Conservation (phyloP, 1,140 invertebrate genomes). For the Drosophila orosa region DNA sequence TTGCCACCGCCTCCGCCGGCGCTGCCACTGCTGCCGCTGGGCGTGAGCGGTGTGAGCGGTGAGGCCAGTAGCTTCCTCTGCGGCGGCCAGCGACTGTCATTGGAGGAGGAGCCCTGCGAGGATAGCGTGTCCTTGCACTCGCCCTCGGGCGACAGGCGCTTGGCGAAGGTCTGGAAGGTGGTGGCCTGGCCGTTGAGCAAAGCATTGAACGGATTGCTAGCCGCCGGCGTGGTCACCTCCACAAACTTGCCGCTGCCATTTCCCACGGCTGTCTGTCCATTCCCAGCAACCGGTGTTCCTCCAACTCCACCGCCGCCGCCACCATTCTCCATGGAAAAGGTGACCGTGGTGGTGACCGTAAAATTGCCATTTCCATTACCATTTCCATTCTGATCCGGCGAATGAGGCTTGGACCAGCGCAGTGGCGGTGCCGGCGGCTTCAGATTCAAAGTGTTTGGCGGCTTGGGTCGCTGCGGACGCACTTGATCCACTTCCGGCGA, state of each 20-base stretch:
- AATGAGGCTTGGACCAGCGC: conserved; percentile 87
- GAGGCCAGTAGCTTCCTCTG: conserved; percentile 69
- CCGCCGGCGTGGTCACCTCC: conserved; percentile 81
- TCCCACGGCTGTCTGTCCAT: not conserved
- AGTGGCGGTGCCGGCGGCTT: conserved; percentile 87
- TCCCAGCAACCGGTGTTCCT: not conserved
- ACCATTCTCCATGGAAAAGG: conserved; percentile 89
- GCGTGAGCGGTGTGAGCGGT: conserved; percentile 52
- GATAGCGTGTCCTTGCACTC: conserved; percentile 85
- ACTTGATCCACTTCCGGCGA: conserved; percentile 66
- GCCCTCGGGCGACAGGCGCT: conserved; percentile 85
- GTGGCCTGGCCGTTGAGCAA: conserved; percentile 68
- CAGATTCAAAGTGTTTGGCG: conserved; percentile 92
- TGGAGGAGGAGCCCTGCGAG: conserved; percentile 85
- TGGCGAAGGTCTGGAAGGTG: conserved; percentile 84
- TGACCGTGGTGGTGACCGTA: conserved; percentile 92
- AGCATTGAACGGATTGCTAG: conserved; percentile 73
- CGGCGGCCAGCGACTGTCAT: conserved; percentile 80
- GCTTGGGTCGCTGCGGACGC: conserved; percentile 90
- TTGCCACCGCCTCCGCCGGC: conserved; percentile 54
- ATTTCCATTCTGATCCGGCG: conserved; percentile 82
- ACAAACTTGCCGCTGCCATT: conserved; percentile 53
- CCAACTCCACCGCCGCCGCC: conserved; percentile 33
- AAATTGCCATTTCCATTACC: conserved; percentile 87
- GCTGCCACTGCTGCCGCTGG: conserved; percentile 26